A percentile compares a stretch with the other conserved stretches of the same genome.
Conservation (phyloP, 2,113 vertebrate species). For the Xenus cinereus region DNA sequence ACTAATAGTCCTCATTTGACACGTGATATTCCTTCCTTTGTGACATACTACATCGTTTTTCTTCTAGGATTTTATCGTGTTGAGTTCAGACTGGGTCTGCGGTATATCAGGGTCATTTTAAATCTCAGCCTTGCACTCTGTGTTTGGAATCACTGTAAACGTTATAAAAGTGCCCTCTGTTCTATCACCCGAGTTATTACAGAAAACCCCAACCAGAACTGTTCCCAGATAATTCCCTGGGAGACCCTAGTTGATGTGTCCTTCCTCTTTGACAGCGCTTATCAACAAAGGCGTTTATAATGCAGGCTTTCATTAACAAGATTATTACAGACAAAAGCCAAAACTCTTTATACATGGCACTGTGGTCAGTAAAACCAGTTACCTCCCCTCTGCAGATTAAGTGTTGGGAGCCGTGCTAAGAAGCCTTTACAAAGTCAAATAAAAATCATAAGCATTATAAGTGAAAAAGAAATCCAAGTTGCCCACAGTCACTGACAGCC, state of each 20-base stretch:
- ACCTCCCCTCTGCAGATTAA: neutral
- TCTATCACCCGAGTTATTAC: neutral
- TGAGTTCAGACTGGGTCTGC: neutral
- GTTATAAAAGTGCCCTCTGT: neutral
- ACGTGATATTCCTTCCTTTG: neutral
- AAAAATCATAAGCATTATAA: neutral
- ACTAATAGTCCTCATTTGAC: neutral
- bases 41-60: neutral
- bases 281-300: neutral
- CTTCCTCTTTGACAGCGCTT: neutral
- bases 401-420: neutral
- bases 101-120: neutral
- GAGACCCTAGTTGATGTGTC: neutral
- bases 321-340: neutral
- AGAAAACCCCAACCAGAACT: neutral
- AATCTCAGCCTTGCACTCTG: neutral
- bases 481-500: neutral
- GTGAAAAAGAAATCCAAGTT: neutral
- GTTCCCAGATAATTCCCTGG: neutral
- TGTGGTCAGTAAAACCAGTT: neutral
- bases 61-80: neutral
- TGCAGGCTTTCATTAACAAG: neutral
- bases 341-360: neutral
- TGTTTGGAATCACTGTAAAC: neutral
- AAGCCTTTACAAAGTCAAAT: neutral